phyloP scores from a whole-genome alignment of 2,113 vertebrate species.

The Poecilia latipinna region DNA sequence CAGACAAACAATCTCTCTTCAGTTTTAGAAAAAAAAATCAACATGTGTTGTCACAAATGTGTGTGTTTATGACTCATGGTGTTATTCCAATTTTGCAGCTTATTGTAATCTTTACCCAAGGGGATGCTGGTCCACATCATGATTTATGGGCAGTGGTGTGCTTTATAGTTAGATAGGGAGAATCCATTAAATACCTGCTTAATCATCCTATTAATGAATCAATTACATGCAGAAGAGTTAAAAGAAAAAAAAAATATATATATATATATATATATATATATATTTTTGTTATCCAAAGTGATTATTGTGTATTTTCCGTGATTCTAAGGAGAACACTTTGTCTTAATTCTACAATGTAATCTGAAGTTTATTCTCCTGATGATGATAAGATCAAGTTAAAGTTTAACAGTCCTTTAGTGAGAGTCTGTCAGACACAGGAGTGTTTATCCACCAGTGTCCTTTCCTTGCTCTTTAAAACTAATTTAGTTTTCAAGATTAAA shows the following conservation, averaged over 20 bases:
- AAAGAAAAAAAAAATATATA: neutral
- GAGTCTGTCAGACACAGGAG: conserved; percentile 9
- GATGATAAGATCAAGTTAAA: conserved; percentile 28
- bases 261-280: neutral
- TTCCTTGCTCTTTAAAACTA: conserved; percentile 35
- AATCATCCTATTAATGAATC: conserved; percentile 67
- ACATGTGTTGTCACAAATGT: neutral
- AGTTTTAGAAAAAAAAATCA: conserved; percentile 19
- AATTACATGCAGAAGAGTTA: conserved; percentile 61
- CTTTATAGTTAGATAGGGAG: conserved; percentile 44
- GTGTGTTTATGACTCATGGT: conserved; percentile 22
- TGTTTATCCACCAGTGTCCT: conserved; percentile 23
- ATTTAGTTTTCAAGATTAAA: conserved; percentile 40
- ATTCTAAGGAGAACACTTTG: conserved; percentile 39
- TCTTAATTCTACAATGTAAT: conserved; percentile 47
- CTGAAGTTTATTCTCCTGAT: conserved; percentile 36
- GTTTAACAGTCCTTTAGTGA: conserved; percentile 46
- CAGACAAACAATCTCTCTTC: conserved; percentile 3
- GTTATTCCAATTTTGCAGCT: conserved; percentile 38
- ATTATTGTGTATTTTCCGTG: conserved; percentile 44
- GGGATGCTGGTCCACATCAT: conserved; percentile 63
- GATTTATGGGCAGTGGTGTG: conserved; percentile 47
- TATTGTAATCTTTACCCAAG: conserved; percentile 53
- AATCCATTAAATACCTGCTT: conserved; percentile 52
- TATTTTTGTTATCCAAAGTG: conserved; percentile 40